Base-by-base conservation (phyloP, 2,113 vertebrate genomes). In the Crypturellus undulatus region DNA sequence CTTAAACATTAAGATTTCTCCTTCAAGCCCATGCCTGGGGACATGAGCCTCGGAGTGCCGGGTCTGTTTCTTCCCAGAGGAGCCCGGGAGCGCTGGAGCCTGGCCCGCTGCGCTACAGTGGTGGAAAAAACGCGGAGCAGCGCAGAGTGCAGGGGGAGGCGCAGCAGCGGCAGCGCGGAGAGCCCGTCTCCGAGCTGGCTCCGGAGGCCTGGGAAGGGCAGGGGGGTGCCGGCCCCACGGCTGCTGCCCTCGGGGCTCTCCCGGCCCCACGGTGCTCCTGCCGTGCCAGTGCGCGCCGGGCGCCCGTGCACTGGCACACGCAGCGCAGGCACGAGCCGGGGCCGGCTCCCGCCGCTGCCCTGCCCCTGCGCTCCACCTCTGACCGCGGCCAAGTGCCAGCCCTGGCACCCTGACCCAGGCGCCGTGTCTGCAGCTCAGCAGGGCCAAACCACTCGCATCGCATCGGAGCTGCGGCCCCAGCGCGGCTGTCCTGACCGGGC, bases 31-130 rank as follows among this genome's bases (percentile, higher is more conserved):
- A 5, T 0, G 5, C 4, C 2, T 20, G 49, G 32, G 56, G 0
- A 3, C 54, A 56, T 6, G 22, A 69, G 56, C 38, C 45, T 0
- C 0, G 20, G 10, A 38, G 58, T 1, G 3, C 28, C 3, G 13
- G 62, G 34, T 15, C 42, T 4, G 0, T 8, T 17, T 28, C 4
- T 19, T 6, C 4, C n/a, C 4, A 11, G 78, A 63, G 79, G 45
- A 18, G 13, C 73, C 12, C 0, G 2, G 5, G n/a, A 34, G 73
- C 0, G 20, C 20, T 2, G 21, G 18, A 52, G 38, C 49, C n/a
- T 8, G 43, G 45, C 6, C 8, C 0, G 30, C 4, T 0, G 9
- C 4, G 5, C 56, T 19, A 5, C 10, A 24, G 36, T 26, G 38
- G 24, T 24, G 43, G 43, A 68, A 6, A 12, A 30, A 38, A 38